These are phyloP conservation scores for Perizoma flavofasciatum DNA, from an alignment of 2,888 invertebrate species.

Conservation along the genomic window DNA sequence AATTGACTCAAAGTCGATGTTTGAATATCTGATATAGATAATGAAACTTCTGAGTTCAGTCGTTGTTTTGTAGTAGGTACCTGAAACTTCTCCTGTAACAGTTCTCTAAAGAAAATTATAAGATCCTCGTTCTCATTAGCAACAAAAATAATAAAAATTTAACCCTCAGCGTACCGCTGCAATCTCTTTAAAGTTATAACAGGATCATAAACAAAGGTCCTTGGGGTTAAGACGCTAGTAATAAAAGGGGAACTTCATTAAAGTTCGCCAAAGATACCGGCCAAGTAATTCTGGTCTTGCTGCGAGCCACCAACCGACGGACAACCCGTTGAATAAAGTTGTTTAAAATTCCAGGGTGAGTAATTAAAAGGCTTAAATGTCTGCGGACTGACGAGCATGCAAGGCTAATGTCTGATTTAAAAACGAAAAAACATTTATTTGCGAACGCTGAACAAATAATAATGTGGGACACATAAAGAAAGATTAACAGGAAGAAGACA, in stretches of 20 bases:
- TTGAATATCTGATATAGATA: too few relatives aligned
- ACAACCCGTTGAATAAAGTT: slow-evolving; percentile 30
- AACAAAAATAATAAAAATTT: slow-evolving; percentile 51
- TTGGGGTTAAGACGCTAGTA: slow-evolving; percentile 65
- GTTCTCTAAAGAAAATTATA: slow-evolving; percentile 35
- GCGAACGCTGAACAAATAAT: too few relatives aligned
- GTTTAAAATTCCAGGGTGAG: slow-evolving; percentile 6
- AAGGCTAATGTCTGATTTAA: too few relatives aligned
- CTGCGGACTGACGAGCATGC: neutral
- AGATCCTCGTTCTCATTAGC: slow-evolving; percentile 44
- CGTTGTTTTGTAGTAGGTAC: slow-evolving; percentile 6
- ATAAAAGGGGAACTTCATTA: slow-evolving; percentile 79
- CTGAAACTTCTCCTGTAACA: slow-evolving; percentile 17
- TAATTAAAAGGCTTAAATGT: neutral
- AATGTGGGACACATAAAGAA: too few relatives aligned
- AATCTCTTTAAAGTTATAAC: slow-evolving; percentile 74
- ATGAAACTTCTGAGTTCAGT: slow-evolving; percentile 4
- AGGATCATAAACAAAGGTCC: slow-evolving; percentile 75
- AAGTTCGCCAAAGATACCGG: slow-evolving; percentile 70
- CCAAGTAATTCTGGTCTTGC: slow-evolving; percentile 58
- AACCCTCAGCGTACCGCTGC: slow-evolving; percentile 50
- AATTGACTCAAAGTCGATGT: too few relatives aligned
- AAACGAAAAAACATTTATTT: too few relatives aligned
- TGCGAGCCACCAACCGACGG: slow-evolving; percentile 46
- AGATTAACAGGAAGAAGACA: too few relatives aligned